A percentile compares a stretch with the other conserved stretches of the same genome.
Conservation (phyloP, 2,797 vertebrate genomes). For the Channallabes apus region DNA sequence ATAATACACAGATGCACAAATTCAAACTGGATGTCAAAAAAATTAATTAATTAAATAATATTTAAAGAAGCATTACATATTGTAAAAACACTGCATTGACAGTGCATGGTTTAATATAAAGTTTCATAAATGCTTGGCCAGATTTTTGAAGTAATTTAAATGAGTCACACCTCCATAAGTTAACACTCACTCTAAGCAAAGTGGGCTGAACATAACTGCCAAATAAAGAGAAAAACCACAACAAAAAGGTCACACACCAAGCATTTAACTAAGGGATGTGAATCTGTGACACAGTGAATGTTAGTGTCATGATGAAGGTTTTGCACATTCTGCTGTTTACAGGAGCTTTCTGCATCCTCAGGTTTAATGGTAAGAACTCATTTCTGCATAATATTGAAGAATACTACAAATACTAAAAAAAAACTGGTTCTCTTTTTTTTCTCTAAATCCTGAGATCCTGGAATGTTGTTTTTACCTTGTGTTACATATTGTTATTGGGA, state of each 20-base stretch:
- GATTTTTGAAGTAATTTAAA: not conserved
- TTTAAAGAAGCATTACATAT: not conserved
- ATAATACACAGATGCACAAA: no score
- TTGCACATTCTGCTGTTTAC: conserved; percentile 22
- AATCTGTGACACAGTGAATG: not conserved
- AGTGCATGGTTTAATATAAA: not conserved
- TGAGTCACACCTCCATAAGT: not conserved
- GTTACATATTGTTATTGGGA: no score
- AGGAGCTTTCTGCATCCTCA: conserved; percentile 23
- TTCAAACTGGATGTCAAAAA: no score
- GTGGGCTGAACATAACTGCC: not conserved
- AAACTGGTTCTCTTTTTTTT: no score
- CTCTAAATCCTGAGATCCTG: no score
- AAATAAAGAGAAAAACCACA: conserved; percentile 11
- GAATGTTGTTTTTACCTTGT: no score
- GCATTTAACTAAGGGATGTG: conserved; percentile 7
- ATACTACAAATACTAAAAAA: not conserved
- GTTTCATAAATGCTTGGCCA: not conserved
- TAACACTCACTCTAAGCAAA: not conserved
- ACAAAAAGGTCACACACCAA: not conserved
- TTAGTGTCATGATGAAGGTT: conserved; percentile 30
- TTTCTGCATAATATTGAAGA: not conserved
- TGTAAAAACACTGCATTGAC: not conserved
- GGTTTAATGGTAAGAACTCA: conserved; percentile 12
- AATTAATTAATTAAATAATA: not conserved